Evolutionary conservation across 1,140 invertebrate species (phyloP).

Genomic region (Meloidogyne floridensis): DNA sequence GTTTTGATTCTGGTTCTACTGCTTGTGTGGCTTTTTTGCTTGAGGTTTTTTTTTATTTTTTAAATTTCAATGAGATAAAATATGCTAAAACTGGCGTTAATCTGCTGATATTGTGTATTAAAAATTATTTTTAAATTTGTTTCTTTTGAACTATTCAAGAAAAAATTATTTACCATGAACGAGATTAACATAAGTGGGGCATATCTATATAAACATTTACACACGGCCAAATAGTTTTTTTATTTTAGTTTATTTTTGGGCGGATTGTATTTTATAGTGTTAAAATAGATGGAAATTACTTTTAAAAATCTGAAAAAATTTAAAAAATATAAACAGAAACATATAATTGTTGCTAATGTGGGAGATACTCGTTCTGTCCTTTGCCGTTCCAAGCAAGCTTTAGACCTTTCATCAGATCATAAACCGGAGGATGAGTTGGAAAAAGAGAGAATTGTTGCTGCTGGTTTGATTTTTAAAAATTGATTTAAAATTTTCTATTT

Average conservation of each 20-base stretch:
- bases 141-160: no score
- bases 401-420: constrained; percentile 39
- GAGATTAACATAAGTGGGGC: no score
- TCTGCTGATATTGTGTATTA: no score
- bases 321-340: constrained; percentile 11
- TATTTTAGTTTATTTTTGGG: constrained; percentile 1
- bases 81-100: no score
- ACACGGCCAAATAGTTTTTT: no score
- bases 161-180: no score
- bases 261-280: no score
- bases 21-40: constrained; percentile 33
- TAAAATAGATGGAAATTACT: no score
- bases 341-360: constrained; percentile 36
- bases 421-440: constrained; percentile 38
- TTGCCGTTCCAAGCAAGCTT: constrained; percentile 30
- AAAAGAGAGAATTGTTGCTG: constrained; percentile 34
- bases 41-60: constrained; percentile 15
- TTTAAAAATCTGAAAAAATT: background rate
- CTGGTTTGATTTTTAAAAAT: constrained; percentile 16
- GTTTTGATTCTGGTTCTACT: constrained; percentile 41
- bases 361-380: constrained; percentile 36
- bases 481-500: background rate
- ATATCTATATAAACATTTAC: no score
- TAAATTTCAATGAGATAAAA: background rate
- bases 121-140: no score